Percentiles rank a stretch among this genome's conserved stretches.
Conservation (phyloP, 1,140 invertebrate genomes). For the Bursaphelenchus mucronatus region DNA sequence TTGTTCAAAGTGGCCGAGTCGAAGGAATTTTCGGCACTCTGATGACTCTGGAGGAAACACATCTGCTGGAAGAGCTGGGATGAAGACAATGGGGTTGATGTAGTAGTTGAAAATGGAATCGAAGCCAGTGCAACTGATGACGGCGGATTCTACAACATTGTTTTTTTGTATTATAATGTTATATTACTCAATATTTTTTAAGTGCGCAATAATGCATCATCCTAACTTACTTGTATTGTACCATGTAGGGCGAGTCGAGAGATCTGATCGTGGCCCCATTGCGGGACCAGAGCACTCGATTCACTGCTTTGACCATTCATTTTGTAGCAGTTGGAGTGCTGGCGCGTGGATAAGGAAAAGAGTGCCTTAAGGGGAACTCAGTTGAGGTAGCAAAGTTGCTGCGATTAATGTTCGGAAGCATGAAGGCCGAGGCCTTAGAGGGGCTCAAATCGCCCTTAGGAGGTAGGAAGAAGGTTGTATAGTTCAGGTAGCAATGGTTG, state of each 20-base stretch:
- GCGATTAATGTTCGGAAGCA: too few species aligned
- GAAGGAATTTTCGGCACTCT: not conserved
- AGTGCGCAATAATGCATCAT: not conserved
- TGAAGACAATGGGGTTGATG: not conserved
- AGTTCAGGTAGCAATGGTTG: too few species aligned
- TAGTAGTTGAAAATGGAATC: not conserved
- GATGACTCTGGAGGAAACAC: not conserved
- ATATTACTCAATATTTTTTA: not conserved
- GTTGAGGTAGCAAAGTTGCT: not conserved
- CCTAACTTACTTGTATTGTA: constrained; percentile 15
- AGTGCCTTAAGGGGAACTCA: not conserved
- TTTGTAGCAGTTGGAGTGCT: not conserved
- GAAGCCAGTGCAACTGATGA: constrained; percentile 3
- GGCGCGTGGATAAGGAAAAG: constrained; percentile 18
- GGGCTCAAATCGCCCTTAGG: too few species aligned
- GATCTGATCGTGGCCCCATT: constrained; percentile 28
- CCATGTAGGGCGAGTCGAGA: constrained; percentile 23
- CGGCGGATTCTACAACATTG: not conserved
- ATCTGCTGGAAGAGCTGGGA: constrained; percentile 1
- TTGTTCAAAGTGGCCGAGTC: constrained; percentile 11
- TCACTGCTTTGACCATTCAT: constrained; percentile 16
- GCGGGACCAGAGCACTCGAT: constrained; percentile 8
- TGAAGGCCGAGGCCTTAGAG: too few species aligned
- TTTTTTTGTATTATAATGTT: not conserved
- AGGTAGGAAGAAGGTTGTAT: too few species aligned